phyloP scores from a whole-genome alignment of 2,113 vertebrate genomes.

The Rhabdomys dilectus region DNA sequence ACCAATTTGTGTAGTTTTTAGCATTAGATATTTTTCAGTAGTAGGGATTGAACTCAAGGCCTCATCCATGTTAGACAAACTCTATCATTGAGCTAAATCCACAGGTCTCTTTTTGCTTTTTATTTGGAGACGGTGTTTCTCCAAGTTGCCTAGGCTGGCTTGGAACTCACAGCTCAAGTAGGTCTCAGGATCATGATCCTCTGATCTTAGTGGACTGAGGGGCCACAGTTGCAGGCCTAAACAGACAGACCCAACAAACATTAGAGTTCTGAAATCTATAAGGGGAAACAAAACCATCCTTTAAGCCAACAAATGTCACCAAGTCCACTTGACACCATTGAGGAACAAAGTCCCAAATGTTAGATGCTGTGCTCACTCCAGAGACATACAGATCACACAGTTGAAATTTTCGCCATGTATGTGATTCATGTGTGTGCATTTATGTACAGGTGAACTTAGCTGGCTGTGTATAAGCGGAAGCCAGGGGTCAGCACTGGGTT shows the following conservation, averaged over 20 bases:
- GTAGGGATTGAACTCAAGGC: not conserved
- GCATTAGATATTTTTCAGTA: conserved; percentile 59
- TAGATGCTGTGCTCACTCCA: conserved; percentile 79
- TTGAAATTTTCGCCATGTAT: not conserved
- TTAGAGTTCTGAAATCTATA: conserved; percentile 79
- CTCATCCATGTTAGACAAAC: not conserved
- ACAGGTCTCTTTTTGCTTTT: too few species aligned
- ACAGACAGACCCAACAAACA: not conserved
- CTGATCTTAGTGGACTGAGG: not conserved
- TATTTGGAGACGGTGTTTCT: not conserved
- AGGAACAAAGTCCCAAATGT: conserved; percentile 80
- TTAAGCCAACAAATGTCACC: conserved; percentile 80
- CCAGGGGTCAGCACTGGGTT: not conserved
- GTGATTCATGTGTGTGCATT: not conserved
- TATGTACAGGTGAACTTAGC: not conserved
- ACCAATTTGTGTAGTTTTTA: conserved; percentile 76
- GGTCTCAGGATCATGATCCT: not conserved
- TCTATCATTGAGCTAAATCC: not conserved
- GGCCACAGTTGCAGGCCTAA: not conserved
- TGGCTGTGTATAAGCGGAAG: not conserved
- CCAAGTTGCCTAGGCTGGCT: not conserved
- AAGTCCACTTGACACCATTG: conserved; percentile 73
- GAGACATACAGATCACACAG: conserved; percentile 77
- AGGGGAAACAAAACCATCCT: conserved; percentile 75
- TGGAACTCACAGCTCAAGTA: not conserved